Percentiles rank a stretch among this genome's conserved stretches.
Conservation (phyloP, 2,888 invertebrate species). For the Myopa tessellatipennis region DNA sequence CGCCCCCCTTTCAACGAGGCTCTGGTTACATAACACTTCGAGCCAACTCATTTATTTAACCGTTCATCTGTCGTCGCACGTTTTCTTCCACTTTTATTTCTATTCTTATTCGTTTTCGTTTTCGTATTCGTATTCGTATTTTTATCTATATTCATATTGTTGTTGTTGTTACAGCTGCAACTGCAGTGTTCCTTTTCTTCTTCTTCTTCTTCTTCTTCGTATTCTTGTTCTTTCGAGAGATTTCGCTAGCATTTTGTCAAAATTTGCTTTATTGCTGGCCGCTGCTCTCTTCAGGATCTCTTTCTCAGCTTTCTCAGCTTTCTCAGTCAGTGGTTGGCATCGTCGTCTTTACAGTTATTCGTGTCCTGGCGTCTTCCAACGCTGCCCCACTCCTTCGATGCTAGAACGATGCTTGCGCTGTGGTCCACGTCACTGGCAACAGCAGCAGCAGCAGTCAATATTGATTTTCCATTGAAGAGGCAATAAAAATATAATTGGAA, state of each 20-base stretch:
- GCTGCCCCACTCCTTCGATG: neutral
- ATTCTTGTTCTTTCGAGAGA: conserved; percentile 10
- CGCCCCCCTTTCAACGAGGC: neutral
- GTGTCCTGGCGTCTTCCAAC: neutral
- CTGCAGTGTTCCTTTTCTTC: conserved; percentile 13
- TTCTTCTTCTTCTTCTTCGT: conserved; percentile 23
- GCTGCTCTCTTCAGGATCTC: neutral
- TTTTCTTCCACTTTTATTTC: neutral
- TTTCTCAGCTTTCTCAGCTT: neutral
- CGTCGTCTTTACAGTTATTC: neutral
- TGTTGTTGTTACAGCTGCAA: neutral
- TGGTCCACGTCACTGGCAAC: neutral
- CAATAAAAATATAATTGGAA: conserved; percentile 41
- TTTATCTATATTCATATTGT: neutral
- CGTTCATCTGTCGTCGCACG: neutral
- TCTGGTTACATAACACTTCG: neutral
- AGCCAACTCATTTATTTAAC: neutral
- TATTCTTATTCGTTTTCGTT: neutral
- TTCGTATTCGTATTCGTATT: neutral
- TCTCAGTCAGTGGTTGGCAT: neutral
- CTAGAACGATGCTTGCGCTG: neutral
- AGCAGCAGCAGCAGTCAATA: conserved; percentile 14
- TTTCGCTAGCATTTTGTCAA: conserved; percentile 5
- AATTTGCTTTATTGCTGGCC: neutral
- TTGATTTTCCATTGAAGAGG: conserved; percentile 38